Evolutionary conservation across 2,888 invertebrate genomes (phyloP), one percentile per base, ranked within the genome.

Genomic region (Caradrina clavipalpis): DNA sequence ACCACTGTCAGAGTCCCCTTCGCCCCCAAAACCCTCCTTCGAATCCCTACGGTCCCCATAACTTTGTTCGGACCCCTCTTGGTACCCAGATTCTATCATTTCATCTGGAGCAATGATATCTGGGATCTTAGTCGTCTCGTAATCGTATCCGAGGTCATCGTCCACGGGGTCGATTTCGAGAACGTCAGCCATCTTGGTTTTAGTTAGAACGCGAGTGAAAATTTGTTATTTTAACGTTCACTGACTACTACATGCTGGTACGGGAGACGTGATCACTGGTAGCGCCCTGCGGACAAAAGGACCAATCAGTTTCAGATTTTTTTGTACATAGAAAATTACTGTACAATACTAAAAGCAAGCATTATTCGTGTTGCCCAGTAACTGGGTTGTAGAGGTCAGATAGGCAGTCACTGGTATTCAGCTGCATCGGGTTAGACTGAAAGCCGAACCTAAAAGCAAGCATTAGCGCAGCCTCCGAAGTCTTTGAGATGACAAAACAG

Each of bases 1-100:
- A 57, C 96, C 96, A 80, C 96, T 94, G 83, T 96, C 97, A 57
- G 95, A 95, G 78, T 95, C 96, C 17, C 93, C 93, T 68, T 95
- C 95, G 19, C 94, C 94, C 5, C 94, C 92, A 69, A 94, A 94
- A 1, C 95, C 94, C 78, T 95, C 95, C 84, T 95, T 95, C 5
- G 95, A 95, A 76, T 95, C 95, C 77, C 95, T 87, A 77, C 95
- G 84, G 31, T 95, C 95, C 68, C 95, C 95, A 68, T 90, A 95
- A 73, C 95, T 95, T 83, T 91, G 90, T 82, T 95, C 95, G 2
- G 95, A 96, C 0, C 95, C 95, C 78, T 95, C 95, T 76, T 95
- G 95, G 66, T 95, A 96, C 1, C 95, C 95, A 2, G 94, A 95
- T 80, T 96, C 95, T 85, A 93, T 95, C 94, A 95, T 95, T 56